These are phyloP conservation scores for Solea solea DNA, from an alignment of 2,113 vertebrate genomes.

Conservation along the genomic window DNA sequence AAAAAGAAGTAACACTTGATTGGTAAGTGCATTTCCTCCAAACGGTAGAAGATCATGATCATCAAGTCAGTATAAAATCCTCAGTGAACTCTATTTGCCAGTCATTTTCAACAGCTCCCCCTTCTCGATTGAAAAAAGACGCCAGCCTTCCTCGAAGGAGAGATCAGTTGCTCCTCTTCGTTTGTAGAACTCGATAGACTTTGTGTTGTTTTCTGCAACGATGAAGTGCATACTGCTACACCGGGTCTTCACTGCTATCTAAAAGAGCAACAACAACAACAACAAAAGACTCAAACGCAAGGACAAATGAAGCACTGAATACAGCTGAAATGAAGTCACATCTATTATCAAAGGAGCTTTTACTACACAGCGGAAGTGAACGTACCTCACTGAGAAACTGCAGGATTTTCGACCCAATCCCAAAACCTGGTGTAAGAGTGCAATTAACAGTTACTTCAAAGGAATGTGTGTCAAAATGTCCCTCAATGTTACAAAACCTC, in stretches of 20 bases:
- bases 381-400: conserved; percentile 83
- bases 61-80: not conserved
- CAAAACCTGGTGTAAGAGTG: conserved; percentile 73
- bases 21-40: not conserved
- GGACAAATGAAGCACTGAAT: not conserved
- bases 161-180: conserved; percentile 74
- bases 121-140: conserved; percentile 82
- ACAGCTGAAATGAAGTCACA: not conserved
- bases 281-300: not conserved
- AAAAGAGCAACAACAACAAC: not conserved
- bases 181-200: conserved; percentile 78
- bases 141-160: conserved; percentile 81
- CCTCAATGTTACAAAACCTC: not conserved
- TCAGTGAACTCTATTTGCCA: conserved; percentile 54
- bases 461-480: not conserved
- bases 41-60: not conserved
- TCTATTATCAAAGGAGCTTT: not conserved
- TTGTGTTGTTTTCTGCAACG: conserved; percentile 81
- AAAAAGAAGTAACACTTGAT: conserved; percentile 9
- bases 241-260: conserved; percentile 82
- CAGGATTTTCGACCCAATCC: conserved; percentile 81
- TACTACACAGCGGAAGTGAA: not conserved
- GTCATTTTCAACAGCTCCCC: conserved; percentile 76
- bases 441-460: not conserved
- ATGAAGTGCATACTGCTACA: conserved; percentile 86